Conservation (phyloP, 1,140 invertebrate species). For the Trissolcus basalis region DNA sequence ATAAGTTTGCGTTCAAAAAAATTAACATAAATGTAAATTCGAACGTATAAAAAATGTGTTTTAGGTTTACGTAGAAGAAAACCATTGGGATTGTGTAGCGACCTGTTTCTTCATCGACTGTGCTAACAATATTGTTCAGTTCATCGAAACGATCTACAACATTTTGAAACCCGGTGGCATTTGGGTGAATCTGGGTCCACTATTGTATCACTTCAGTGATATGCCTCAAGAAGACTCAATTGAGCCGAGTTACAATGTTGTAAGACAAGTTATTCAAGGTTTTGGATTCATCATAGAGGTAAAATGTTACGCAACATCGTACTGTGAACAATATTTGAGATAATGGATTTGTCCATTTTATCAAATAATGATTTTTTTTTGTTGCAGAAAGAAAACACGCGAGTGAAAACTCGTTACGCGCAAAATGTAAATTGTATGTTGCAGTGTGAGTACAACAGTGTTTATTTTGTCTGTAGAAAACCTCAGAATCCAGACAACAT, state of each 20-base stretch:
- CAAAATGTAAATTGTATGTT: conserved; percentile 97
- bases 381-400: conserved; percentile 84
- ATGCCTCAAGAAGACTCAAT: conserved; percentile 92
- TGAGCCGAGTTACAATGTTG: conserved; percentile 93
- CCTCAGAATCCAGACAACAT: conserved; percentile 68
- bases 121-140: conserved; percentile 95
- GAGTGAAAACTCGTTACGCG: conserved; percentile 90
- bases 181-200: conserved; percentile 94
- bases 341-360: too few relatives aligned
- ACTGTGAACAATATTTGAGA: too few relatives aligned
- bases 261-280: conserved; percentile 87
- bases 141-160: conserved; percentile 94
- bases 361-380: conserved; percentile 63
- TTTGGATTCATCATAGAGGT: conserved; percentile 93
- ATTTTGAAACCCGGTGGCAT: conserved; percentile 92
- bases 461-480: conserved; percentile 92
- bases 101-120: conserved; percentile 99
- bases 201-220: conserved; percentile 96
- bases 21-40: too few relatives aligned
- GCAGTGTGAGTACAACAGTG: conserved; percentile 91
- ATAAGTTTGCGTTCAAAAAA: too few relatives aligned
- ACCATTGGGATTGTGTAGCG: conserved; percentile 93
- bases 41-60: conserved; percentile 1
- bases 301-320: conserved; percentile 7
- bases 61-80: conserved; percentile 84